Conservation (phyloP, 2,113 vertebrate species). For the Aspiorhynchus laticeps region DNA sequence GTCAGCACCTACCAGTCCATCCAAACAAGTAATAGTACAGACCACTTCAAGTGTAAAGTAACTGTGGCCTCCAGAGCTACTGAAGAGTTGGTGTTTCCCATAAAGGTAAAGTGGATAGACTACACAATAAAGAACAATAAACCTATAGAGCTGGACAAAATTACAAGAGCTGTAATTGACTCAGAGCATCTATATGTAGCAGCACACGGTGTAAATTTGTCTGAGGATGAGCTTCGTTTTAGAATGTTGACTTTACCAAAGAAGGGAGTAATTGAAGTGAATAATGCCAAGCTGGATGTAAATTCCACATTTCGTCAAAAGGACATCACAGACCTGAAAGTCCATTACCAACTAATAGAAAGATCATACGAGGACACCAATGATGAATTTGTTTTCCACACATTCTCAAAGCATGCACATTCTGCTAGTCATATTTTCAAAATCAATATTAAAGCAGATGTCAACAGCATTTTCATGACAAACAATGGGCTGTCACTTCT, state of each 20-base stretch:
- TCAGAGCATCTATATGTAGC: slow-evolving; percentile 78
- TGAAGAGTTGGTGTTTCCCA: slow-evolving; percentile 78
- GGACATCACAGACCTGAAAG: slow-evolving; percentile 75
- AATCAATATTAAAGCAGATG: slow-evolving; percentile 82
- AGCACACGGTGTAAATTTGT: slow-evolving; percentile 68
- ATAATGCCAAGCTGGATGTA: slow-evolving; percentile 72
- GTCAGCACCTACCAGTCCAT: slow-evolving; percentile 78
- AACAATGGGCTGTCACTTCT: slow-evolving; percentile 80
- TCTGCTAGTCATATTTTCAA: slow-evolving; percentile 80
- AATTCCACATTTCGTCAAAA: slow-evolving; percentile 85
- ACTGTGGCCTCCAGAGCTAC: slow-evolving; percentile 74
- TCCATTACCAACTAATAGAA: slow-evolving; percentile 80
- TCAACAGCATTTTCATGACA: slow-evolving; percentile 77
- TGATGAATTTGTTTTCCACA: slow-evolving; percentile 83
- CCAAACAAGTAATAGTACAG: slow-evolving; percentile 75
- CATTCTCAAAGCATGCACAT: slow-evolving; percentile 83
- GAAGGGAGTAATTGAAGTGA: slow-evolving; percentile 82
- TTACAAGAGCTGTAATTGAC: slow-evolving; percentile 75
- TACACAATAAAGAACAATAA: slow-evolving; percentile 77
- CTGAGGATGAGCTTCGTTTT: slow-evolving; percentile 79
- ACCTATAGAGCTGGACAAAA: slow-evolving; percentile 79
- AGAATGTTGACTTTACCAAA: slow-evolving; percentile 79
- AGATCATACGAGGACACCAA: slow-evolving; percentile 72
- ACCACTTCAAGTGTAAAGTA: slow-evolving; percentile 87
- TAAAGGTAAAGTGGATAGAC: slow-evolving; percentile 82